Evolutionary conservation across 2,888 invertebrate species (phyloP), one percentile per base, ranked within the genome.

Genomic region (Torymus auratus): DNA sequence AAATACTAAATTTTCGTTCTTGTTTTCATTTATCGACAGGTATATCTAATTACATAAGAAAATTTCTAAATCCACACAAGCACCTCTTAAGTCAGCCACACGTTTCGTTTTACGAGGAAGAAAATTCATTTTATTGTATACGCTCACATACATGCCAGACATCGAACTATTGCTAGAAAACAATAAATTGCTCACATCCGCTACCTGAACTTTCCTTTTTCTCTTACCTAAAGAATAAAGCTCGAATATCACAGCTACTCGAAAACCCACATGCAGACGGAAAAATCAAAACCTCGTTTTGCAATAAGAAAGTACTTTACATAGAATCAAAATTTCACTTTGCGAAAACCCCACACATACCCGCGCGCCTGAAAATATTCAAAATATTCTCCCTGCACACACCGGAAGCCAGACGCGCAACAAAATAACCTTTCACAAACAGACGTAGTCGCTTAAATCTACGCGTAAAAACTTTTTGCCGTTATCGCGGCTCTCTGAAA

Each of bases 131-230:
- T 65, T 72, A 72, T 72, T 72, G 61, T 62, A 15, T 23, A n/a
- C 55, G 50, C 7, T 7, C 41, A 41, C 28, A 28, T 28, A 28
- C 28, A 28, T 28, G 28, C 28, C 28, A 28, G 7, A 20, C 20
- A 2, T 1, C 1, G 41, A 41, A 41, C 41, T 41, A 41, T 41
- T 56, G 64, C 14, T 12, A 52, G 67, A 75, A 75, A 75, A 67
- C 58, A 75, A 67, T 50, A 67, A 67, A 75, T 75, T 13, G 60
- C 28, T 65, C 23, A 53, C 67, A 60, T 75, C 67, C 60, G 67
- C 58, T 17, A 41, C n/a, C 7, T 10, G 23, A 67, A 75, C 67
- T 68, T 67, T 67, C 75, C 60, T 50, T 75, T 60, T 60, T 12
- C 20, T 23, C 23, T 12, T 23, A 20, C 50, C 17, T 52, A 0